Conservation (phyloP, 2,113 vertebrate species). For the Sitta europaea region DNA sequence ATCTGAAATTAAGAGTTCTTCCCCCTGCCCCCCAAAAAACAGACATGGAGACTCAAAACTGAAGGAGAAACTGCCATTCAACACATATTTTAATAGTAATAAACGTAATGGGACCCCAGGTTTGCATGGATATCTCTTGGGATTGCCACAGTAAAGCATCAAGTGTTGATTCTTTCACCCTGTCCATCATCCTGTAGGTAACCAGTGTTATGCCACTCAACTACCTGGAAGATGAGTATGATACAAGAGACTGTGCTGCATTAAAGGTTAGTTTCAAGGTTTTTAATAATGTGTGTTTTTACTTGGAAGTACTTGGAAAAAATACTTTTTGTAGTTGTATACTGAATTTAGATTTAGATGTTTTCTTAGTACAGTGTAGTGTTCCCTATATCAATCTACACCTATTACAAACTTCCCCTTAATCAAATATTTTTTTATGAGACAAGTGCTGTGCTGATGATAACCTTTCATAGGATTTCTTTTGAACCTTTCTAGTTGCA, state of each 20-base stretch:
- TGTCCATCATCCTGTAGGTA: conserved; percentile 71
- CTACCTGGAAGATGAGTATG: conserved; percentile 84
- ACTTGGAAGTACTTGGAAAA: background rate
- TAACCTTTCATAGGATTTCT: background rate
- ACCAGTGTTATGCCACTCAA: conserved; percentile 77
- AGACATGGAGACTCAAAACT: background rate
- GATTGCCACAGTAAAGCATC: background rate
- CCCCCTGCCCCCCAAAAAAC: fast-evolving
- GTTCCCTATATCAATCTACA: background rate
- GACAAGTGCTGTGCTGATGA: background rate
- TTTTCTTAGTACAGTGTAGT: background rate
- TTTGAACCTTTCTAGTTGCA: background rate
- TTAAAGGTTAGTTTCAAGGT: conserved; percentile 81
- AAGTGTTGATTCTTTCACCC: conserved; percentile 11
- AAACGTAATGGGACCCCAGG: background rate
- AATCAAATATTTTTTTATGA: background rate
- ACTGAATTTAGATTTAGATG: background rate
- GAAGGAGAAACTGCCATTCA: background rate
- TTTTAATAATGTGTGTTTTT: background rate
- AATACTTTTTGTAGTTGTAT: background rate
- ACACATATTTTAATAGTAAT: background rate
- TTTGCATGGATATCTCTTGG: background rate
- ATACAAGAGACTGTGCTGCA: conserved; percentile 85
- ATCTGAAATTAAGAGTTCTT: background rate
- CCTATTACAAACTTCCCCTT: background rate